These are phyloP conservation scores for Drosophila lowei DNA, from an alignment of 1,140 invertebrate species.

Conservation along the genomic window DNA sequence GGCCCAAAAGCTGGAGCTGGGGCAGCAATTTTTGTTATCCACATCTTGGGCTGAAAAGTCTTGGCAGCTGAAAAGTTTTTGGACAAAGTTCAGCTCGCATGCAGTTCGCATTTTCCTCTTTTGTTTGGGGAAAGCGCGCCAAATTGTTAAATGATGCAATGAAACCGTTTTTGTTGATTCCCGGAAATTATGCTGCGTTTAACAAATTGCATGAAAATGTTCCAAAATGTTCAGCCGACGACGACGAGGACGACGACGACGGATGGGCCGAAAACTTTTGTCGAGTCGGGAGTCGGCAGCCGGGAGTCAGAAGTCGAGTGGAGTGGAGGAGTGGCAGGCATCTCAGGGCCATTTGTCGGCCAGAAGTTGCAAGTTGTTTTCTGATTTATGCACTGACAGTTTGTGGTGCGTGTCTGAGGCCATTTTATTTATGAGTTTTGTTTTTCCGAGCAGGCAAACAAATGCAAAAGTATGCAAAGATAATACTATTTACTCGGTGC, in stretches of 20 bases:
- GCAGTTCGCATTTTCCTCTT: constrained; percentile 8
- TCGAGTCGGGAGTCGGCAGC: neutral
- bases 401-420: constrained; percentile 67
- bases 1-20: neutral
- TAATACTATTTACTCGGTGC: constrained; percentile 43
- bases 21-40: constrained; percentile 13
- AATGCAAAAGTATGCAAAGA: constrained; percentile 41
- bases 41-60: too few species aligned
- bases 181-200: constrained; percentile 54
- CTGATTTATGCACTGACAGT: constrained; percentile 73
- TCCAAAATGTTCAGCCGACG: constrained; percentile 10
- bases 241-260: constrained; percentile 1
- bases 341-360: constrained; percentile 51
- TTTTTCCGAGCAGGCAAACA: constrained; percentile 45
- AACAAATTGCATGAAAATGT: constrained; percentile 58
- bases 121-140: constrained; percentile 14
- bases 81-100: constrained; percentile 1
- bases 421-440: constrained; percentile 67
- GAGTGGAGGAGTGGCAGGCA: neutral
- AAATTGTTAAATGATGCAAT: constrained; percentile 74
- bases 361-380: constrained; percentile 53
- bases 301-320: too few species aligned
- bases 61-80: neutral
- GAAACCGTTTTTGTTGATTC: constrained; percentile 61
- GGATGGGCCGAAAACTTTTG: constrained; percentile 51